Conservation (phyloP, 2,888 invertebrate genomes). For the Allacma fusca region DNA sequence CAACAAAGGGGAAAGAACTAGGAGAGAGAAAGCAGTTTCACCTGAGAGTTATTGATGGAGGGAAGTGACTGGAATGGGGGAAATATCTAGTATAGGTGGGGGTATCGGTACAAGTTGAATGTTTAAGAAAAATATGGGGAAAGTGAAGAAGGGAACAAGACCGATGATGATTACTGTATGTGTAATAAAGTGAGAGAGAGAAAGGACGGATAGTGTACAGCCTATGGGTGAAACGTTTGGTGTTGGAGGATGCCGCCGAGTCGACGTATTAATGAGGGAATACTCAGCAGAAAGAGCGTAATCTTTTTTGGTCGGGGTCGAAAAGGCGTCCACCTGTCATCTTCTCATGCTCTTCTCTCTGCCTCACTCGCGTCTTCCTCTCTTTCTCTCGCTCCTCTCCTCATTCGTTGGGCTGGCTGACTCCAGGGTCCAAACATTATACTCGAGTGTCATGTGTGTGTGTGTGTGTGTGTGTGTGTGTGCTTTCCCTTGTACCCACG, state of each 20-base stretch:
- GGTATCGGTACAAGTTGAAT: not conserved
- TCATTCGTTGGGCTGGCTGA: constrained; percentile 16
- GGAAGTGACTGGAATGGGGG: not conserved
- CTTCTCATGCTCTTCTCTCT: constrained; percentile 49
- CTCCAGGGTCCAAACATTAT: constrained; percentile 11
- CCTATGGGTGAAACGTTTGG: not conserved
- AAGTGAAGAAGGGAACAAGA: constrained; percentile 29
- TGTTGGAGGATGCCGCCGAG: constrained; percentile 44
- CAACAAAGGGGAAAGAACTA: not conserved
- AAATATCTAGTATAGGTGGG: not conserved
- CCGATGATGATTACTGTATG: constrained; percentile 30
- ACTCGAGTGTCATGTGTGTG: constrained; percentile 11
- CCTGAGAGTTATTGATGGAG: not conserved
- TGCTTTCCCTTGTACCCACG: not conserved
- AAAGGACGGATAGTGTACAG: not conserved
- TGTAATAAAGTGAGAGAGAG: constrained; percentile 7
- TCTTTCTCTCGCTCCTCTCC: not conserved
- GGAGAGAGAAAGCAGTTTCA: not conserved
- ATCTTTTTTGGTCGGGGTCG: constrained; percentile 51
- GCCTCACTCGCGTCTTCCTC: constrained; percentile 1
- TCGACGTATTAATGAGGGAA: constrained; percentile 48
- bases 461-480: not conserved
- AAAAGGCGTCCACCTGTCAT: constrained; percentile 56
- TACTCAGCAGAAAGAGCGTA: constrained; percentile 46
- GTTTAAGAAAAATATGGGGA: not conserved